These are phyloP conservation scores for Bombus soroeensis DNA, from an alignment of 1,140 invertebrate genomes.

Conservation along the genomic window DNA sequence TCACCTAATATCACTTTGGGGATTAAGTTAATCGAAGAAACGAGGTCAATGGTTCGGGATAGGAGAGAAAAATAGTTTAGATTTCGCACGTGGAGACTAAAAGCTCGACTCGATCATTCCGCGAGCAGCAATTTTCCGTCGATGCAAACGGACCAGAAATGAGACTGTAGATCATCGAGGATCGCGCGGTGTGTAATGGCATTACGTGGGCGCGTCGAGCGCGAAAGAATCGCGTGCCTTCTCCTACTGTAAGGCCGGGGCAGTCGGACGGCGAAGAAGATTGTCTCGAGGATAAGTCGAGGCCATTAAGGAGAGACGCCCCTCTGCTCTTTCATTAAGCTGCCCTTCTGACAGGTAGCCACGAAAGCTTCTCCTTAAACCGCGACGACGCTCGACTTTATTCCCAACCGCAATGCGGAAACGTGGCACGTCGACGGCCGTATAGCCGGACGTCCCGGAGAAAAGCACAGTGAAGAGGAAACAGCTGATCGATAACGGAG, in stretches of 20 bases:
- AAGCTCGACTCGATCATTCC: not conserved
- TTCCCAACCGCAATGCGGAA: constrained; percentile 52
- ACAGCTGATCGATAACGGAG: constrained; percentile 23
- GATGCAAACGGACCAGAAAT: constrained; percentile 47
- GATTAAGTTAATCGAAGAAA: constrained; percentile 34
- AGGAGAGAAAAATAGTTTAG: constrained; percentile 29
- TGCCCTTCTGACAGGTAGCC: constrained; percentile 62
- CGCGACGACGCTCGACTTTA: constrained; percentile 34
- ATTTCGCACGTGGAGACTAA: not conserved
- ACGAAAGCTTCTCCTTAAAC: constrained; percentile 47
- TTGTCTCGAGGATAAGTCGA: constrained; percentile 66
- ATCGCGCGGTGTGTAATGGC: constrained; percentile 46
- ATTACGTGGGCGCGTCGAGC: constrained; percentile 48
- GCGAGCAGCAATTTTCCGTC: constrained; percentile 20
- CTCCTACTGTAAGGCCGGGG: not conserved
- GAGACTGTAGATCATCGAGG: constrained; percentile 34
- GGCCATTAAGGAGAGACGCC: constrained; percentile 59
- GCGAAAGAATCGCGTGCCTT: constrained; percentile 63
- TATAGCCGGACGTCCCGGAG: not conserved
- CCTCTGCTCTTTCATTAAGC: constrained; percentile 66
- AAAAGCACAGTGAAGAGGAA: constrained; percentile 17
- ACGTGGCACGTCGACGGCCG: constrained; percentile 6
- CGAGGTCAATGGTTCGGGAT: not conserved
- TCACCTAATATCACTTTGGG: not conserved
- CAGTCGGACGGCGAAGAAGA: constrained; percentile 41